Conservation (phyloP, 2,113 vertebrate species). For the Merops nubicus region DNA sequence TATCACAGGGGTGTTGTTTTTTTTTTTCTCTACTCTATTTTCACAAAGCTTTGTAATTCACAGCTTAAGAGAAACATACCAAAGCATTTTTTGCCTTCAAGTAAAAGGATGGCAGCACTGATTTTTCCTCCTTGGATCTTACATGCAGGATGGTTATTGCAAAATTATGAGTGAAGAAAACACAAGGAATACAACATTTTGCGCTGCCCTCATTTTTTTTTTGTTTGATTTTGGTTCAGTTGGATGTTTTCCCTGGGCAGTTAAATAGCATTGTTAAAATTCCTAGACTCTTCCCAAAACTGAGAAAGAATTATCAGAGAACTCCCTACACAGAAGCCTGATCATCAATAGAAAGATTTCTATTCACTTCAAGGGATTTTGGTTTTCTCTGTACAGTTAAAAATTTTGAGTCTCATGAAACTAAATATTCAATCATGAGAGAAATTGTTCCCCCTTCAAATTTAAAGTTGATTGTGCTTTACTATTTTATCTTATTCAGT, state of each 20-base stretch:
- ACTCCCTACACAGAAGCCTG: not conserved
- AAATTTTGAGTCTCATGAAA: not conserved
- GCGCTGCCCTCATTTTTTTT: not conserved
- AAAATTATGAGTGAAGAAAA: not conserved
- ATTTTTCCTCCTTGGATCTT: not conserved
- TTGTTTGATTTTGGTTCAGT: not conserved
- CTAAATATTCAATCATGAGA: not conserved
- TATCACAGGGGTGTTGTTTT: slow-evolving; percentile 4
- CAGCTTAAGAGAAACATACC: slow-evolving; percentile 6
- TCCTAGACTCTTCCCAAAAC: not conserved
- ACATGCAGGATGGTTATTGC: not conserved
- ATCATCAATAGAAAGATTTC: not conserved
- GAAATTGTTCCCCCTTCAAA: not conserved
- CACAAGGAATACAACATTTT: not conserved
- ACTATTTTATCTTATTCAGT: not conserved
- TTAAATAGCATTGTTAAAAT: not conserved
- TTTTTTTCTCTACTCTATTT: slow-evolving; percentile 35
- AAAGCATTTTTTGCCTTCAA: slow-evolving; percentile 26
- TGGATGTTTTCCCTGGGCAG: accelerated
- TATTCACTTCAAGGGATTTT: not conserved
- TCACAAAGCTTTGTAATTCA: slow-evolving; percentile 4
- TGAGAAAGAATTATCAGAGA: not conserved
- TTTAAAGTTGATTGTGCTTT: not conserved
- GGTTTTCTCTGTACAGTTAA: not conserved
- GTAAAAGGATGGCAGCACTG: not conserved